Conservation (phyloP, 2,888 invertebrate genomes). For the Theretra japonica region DNA sequence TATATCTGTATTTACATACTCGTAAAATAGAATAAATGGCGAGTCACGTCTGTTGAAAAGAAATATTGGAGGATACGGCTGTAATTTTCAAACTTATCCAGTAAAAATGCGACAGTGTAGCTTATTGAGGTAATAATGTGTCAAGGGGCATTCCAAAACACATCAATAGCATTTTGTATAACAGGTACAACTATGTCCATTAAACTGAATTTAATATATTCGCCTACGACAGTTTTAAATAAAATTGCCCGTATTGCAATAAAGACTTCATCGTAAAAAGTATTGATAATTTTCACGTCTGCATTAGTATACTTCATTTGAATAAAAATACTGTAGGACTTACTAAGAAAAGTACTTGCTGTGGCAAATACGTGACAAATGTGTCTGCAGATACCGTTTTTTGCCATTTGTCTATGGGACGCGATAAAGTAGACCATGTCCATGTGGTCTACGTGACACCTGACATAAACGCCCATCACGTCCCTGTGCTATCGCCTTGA, state of each 20-base stretch:
- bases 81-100: slow-evolving; percentile 1
- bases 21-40: slow-evolving; percentile 23
- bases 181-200: too few species aligned
- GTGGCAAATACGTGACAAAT: background rate
- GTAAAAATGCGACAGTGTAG: background rate
- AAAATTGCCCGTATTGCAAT: too few species aligned
- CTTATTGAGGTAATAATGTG: background rate
- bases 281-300: too few species aligned
- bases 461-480: background rate
- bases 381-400: background rate
- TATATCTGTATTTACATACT: slow-evolving; percentile 8
- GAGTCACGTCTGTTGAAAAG: slow-evolving; percentile 1
- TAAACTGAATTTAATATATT: too few species aligned
- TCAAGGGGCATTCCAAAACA: background rate
- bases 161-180: too few species aligned
- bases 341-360: background rate
- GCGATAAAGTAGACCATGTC: background rate
- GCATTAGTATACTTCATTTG: background rate
- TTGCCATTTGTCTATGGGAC: background rate
- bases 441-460: background rate
- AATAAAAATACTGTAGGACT: background rate
- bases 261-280: too few species aligned
- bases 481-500: background rate
- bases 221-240: too few species aligned
- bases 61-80: slow-evolving; percentile 4